Evolutionary conservation across 2,888 invertebrate genomes (phyloP), one percentile per base, ranked within the genome.

Genomic region (Odontocerum albicorne): DNA sequence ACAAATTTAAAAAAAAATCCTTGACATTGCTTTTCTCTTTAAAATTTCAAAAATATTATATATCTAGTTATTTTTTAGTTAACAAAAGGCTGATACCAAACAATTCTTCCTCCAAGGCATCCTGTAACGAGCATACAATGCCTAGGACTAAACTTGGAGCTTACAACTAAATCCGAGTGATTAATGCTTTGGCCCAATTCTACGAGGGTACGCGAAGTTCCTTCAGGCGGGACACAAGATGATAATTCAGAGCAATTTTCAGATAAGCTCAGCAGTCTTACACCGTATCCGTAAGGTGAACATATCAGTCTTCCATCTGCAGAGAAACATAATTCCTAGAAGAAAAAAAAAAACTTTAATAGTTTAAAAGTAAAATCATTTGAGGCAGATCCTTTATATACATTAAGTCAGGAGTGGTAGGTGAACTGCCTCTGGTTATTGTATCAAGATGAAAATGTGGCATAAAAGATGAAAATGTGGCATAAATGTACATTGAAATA

Each of bases 101-200:
- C 87, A 54, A 96, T 87, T 68, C 89, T 87, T 19, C 96, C 95
- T 57, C 86, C 85, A 39, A 94, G 82, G 71, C 95, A 96, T 12
- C 96, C 96, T 13, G 92, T 92, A 32, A 94, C 96, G 31, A 96
- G 79, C 63, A 93, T 78, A 66, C 88, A 89, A 69, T 93, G 90
- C 19, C 83, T 81, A 0, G 96, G 96, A 60, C 90, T 93, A 72
- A 96, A 96, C 71, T 90, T 90, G 62, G 92, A 89, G 68, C 93
- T 90, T 46, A 95, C 87, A 15, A 95, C 94, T 55, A 90, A 86
- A 66, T 91, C 90, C 44, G 83, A 78, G 69, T 95, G 93, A 64
- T 88, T 87, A 55, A 88, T 78, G 64, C 84, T 86, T 64, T 82
- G 81, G 0, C 85, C 83, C 3, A 94, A 71, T 65, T 90, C 88